Percentiles rank a stretch among this genome's conserved stretches.
Evolutionary conservation across 2,797 vertebrate genomes (phyloP).

Genomic region (Chrosomus eos): DNA sequence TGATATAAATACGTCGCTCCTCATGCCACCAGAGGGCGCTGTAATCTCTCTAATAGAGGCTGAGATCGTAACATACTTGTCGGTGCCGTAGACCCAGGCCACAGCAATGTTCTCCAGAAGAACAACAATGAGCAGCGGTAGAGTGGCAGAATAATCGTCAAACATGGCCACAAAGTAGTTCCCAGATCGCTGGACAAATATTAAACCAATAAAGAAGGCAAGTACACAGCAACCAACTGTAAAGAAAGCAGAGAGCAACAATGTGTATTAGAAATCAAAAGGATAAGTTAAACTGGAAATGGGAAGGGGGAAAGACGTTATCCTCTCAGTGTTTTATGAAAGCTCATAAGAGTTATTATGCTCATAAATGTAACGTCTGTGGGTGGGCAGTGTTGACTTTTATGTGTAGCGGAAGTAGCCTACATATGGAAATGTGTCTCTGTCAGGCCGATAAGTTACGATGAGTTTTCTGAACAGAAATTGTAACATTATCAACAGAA

Average conservation of each 20-base stretch:
- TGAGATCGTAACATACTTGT: conserved; percentile 86
- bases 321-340: not conserved
- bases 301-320: not conserved
- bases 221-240: conserved; percentile 89
- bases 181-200: conserved; percentile 96
- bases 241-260: conserved; percentile 40
- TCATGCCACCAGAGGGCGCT: conserved; percentile 33
- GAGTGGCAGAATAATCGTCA: conserved; percentile 95
- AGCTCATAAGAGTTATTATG: not conserved
- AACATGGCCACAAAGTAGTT: conserved; percentile 99
- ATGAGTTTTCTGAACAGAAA: not conserved
- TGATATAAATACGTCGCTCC: not conserved
- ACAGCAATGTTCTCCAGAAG: conserved; percentile 92
- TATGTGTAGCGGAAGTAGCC: not conserved
- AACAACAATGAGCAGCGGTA: conserved; percentile 93
- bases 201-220: conserved; percentile 90
- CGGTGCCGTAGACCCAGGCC: conserved; percentile 91
- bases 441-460: not conserved
- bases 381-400: not conserved
- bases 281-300: not conserved
- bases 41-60: not conserved
- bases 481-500: not conserved
- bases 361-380: not conserved
- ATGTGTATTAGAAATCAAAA: not conserved
- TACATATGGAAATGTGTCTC: not conserved